Evolutionary conservation across 2,888 invertebrate genomes (phyloP).

Genomic region (Chydorus sphaericus): DNA sequence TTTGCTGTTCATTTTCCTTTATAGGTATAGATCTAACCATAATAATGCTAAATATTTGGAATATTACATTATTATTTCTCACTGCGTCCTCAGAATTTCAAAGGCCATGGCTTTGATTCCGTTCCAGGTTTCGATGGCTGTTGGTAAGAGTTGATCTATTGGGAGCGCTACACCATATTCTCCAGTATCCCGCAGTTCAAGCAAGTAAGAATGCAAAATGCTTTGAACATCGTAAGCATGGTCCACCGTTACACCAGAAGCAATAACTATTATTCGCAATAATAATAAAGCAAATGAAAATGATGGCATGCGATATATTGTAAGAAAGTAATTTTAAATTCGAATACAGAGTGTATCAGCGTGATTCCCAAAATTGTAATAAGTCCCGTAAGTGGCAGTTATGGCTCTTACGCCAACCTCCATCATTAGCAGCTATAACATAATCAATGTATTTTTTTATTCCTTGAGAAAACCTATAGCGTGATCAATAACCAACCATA

Average conservation of each 20-base stretch:
- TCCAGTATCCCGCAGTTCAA: conserved; percentile 14
- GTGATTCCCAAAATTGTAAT: conserved; percentile 11
- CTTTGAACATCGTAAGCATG: conserved; percentile 9
- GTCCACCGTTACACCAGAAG: conserved; percentile 12
- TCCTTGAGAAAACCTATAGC: too few relatives aligned
- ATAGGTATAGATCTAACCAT: too few relatives aligned
- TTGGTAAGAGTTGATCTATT: conserved; percentile 29
- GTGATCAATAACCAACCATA: too few relatives aligned
- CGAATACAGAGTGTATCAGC: conserved; percentile 12
- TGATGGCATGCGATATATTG: too few relatives aligned
- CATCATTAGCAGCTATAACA: conserved; percentile 14
- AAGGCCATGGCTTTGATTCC: conserved; percentile 38
- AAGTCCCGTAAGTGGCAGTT: conserved; percentile 9
- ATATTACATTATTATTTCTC: too few relatives aligned
- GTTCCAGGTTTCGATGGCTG: conserved; percentile 58
- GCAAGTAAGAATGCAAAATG: conserved; percentile 7
- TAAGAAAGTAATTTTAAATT: too few relatives aligned
- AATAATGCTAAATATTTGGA: too few relatives aligned
- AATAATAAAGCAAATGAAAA: too few relatives aligned
- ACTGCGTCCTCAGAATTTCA: too few relatives aligned
- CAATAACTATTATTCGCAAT: conserved; percentile 3
- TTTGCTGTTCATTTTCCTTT: too few relatives aligned
- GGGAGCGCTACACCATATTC: conserved; percentile 12
- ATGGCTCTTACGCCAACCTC: conserved; percentile 10
- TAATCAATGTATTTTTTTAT: too few relatives aligned